phyloP scores from a whole-genome alignment of 2,888 invertebrate species.

The Parascotia fuliginaria region DNA sequence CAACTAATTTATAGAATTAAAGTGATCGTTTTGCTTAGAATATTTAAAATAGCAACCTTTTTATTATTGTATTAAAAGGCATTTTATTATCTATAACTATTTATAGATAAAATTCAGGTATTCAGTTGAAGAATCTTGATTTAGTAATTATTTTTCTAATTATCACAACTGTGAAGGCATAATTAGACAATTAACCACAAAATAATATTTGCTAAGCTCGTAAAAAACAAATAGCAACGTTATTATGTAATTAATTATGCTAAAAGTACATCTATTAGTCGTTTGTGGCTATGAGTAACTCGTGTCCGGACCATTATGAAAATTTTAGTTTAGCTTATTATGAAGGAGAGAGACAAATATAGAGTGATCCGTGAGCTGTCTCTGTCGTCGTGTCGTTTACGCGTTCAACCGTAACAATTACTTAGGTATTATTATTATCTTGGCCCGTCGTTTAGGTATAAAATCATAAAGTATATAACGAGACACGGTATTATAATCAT shows the following conservation, averaged over 20 bases:
- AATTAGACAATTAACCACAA: slow-evolving; percentile 33
- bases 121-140: slow-evolving; percentile 36
- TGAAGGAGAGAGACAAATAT: not conserved
- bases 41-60: no score
- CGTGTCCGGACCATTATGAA: slow-evolving; percentile 12
- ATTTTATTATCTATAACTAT: slow-evolving; percentile 8
- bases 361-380: slow-evolving; percentile 20
- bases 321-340: slow-evolving; percentile 12
- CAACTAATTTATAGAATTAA: not conserved
- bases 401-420: slow-evolving; percentile 71
- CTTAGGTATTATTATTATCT: slow-evolving; percentile 74
- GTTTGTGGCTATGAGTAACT: slow-evolving; percentile 12
- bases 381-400: slow-evolving; percentile 57
- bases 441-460: slow-evolving; percentile 72
- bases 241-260: slow-evolving; percentile 28
- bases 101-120: slow-evolving; percentile 13
- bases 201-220: slow-evolving; percentile 29
- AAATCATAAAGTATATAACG: slow-evolving; percentile 84
- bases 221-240: slow-evolving; percentile 26
- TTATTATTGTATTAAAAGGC: no score
- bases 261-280: slow-evolving; percentile 25
- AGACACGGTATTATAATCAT: slow-evolving; percentile 84
- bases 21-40: no score
- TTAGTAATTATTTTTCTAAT: slow-evolving; percentile 31
- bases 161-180: slow-evolving; percentile 27